Evolutionary conservation across 2,797 vertebrate species (phyloP), one percentile per base, ranked within the genome.

Genomic region (Dryobates pubescens): DNA sequence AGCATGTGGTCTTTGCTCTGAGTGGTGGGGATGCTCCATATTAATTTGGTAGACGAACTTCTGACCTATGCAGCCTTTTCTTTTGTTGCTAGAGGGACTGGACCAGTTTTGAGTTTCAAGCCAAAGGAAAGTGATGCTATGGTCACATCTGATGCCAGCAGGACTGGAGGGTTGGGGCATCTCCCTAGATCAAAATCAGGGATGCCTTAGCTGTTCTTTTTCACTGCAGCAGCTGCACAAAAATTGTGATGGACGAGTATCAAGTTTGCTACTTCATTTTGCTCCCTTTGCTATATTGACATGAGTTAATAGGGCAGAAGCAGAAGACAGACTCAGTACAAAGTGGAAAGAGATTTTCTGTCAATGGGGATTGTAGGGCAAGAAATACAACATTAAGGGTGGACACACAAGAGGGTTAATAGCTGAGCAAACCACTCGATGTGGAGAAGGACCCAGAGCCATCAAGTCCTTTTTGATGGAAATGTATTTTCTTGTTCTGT

Each of bases 221-320:
- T 86, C 59, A 1, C 17, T 76, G 91, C 85, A 90, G 88, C 76
- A 72, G 61, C 83, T 59, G 71, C 61, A 56, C 86, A 79, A 7
- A 79, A 79, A 36, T 53, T 53, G 53, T 78, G 89, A 82, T 51
- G 73, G 81, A 83, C 85, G 75, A 47, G 26, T 62, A 92, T 96
- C 10, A 87, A 80, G 90, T 89, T 38, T 5, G 30, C 72, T 65
- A 86, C 93, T 95, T 96, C 82, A 69, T 93, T 93, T 95, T 93
- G 79, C 85, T 96, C 81, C 89, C 86, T 94, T 87, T 86, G 88
- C 84, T 86, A 4, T 93, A 95, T 93, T 86, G 95, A 95, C 80
- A 67, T 3, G 80, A 95, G 92, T 93, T 96, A 96, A 96, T 95
- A 94, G 93, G 94, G 95, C 86, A 95, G 95, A 94, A 95, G 92